Percentiles rank a stretch among this genome's conserved stretches.
Evolutionary conservation across 2,888 invertebrate genomes (phyloP).

Genomic region (Troilus luridus): DNA sequence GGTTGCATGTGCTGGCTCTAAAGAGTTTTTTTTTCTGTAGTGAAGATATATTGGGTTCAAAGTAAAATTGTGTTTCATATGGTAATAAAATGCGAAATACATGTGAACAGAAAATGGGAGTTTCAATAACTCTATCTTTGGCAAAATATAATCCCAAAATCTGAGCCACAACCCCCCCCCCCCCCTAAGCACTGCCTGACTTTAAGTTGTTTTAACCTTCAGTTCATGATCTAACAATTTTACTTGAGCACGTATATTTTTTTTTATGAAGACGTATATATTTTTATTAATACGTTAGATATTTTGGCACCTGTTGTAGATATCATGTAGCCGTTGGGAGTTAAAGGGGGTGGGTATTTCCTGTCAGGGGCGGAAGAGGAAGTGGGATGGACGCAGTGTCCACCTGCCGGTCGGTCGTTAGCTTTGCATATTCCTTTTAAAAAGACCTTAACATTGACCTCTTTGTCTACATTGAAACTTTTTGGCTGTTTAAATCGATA

Average conservation of each 20-base stretch:
- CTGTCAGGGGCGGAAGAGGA: slow-evolving; percentile 17
- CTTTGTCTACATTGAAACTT: neutral
- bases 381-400: neutral
- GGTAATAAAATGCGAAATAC: no score
- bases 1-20: no score
- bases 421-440: slow-evolving; percentile 31
- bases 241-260: neutral
- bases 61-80: no score
- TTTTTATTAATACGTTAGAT: neutral
- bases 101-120: no score
- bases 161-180: no score
- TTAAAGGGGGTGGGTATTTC: slow-evolving; percentile 34
- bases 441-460: slow-evolving; percentile 8
- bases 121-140: no score
- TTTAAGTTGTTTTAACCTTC: no score
- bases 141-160: no score
- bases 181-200: no score
- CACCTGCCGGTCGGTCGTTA: neutral
- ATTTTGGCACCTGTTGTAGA: slow-evolving; percentile 7
- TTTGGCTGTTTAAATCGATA: neutral
- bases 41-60: no score
- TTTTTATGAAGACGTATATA: no score
- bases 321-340: neutral
- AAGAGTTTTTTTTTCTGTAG: no score
- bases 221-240: neutral